These are phyloP conservation scores for Adelosebastes latens DNA, from an alignment of 2,797 vertebrate species.

Conservation along the genomic window DNA sequence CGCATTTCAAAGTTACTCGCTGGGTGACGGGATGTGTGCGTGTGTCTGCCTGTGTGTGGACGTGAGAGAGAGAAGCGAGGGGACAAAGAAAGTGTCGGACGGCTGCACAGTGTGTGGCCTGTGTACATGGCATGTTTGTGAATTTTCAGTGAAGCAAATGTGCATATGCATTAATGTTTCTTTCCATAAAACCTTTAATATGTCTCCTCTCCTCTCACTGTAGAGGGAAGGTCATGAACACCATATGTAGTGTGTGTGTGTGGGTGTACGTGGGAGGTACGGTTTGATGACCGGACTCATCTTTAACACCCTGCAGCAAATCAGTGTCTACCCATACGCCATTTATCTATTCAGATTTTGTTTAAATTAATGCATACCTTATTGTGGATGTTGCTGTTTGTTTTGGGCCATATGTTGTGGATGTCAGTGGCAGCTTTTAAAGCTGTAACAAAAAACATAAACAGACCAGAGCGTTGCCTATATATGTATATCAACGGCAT, in stretches of 20 bases:
- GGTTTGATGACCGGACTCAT: slow-evolving; percentile 8
- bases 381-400: background rate
- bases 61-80: background rate
- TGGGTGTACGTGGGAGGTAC: slow-evolving; percentile 9
- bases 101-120: background rate
- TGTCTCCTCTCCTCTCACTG: background rate
- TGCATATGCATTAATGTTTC: background rate
- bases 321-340: background rate
- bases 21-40: background rate
- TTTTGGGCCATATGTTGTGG: slow-evolving; percentile 31
- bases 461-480: slow-evolving; percentile 34
- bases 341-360: slow-evolving; percentile 6
- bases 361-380: slow-evolving; percentile 11
- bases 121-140: background rate
- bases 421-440: slow-evolving; percentile 8
- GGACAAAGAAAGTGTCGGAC: background rate
- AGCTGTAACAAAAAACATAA: background rate
- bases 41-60: background rate
- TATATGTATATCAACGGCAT: slow-evolving; percentile 36
- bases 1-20: slow-evolving; percentile 40
- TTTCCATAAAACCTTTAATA: slow-evolving; percentile 6
- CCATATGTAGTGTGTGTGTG: slow-evolving; percentile 7
- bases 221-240: slow-evolving; percentile 9
- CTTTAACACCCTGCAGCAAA: background rate
- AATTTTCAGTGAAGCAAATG: background rate